Evolutionary conservation across 23 tunicate species (phyloP).

Genomic region (Phallusia fumigata): DNA sequence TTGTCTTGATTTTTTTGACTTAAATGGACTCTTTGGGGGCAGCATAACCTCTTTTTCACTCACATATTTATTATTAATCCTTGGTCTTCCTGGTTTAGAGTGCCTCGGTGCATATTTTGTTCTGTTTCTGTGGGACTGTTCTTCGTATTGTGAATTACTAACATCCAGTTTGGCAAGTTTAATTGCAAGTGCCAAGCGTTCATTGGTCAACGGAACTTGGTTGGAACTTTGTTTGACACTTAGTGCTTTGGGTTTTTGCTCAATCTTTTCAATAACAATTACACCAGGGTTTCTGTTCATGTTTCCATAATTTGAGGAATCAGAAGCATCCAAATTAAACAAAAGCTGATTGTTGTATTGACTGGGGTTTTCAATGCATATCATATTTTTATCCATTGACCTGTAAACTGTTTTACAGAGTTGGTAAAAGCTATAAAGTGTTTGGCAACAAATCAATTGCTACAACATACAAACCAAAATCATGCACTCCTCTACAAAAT

Average conservation of each 20-base stretch:
- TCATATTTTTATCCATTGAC: constrained; percentile 30
- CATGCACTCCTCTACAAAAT: no score
- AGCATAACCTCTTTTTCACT: not conserved
- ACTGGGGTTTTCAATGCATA: constrained; percentile 18
- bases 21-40: not conserved
- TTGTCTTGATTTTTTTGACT: not conserved
- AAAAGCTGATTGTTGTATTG: constrained; percentile 23
- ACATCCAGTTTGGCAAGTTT: constrained; percentile 48
- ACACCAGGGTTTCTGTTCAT: constrained; percentile 13
- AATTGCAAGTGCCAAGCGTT: constrained; percentile 16
- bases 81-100: not conserved
- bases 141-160: constrained; percentile 19
- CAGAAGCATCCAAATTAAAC: constrained; percentile 41
- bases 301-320: constrained; percentile 5
- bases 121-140: not conserved
- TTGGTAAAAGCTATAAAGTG: no score
- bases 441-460: no score
- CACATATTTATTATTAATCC: not conserved
- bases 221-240: not conserved
- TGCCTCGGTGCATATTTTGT: not conserved
- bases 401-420: not conserved
- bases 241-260: not conserved
- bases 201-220: not conserved
- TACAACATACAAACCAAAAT: no score
- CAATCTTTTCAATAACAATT: constrained; percentile 38